A percentile compares a stretch with the other conserved stretches of the same genome.
These are phyloP conservation scores for Microchirus variegatus DNA, from an alignment of 2,797 vertebrate genomes.

Conservation along the genomic window DNA sequence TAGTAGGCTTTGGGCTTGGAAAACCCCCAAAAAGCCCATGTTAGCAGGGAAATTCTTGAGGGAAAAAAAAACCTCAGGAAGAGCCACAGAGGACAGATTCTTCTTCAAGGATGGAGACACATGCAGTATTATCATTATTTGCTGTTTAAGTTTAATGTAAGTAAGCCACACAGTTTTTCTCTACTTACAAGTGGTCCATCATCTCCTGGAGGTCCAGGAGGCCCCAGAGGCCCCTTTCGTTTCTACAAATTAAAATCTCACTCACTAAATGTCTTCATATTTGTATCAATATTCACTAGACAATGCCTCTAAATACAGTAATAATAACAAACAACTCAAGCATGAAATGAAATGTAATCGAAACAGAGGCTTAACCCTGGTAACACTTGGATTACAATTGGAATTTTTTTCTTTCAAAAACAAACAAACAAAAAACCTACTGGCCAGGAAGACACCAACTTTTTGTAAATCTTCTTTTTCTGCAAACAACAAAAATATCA, in stretches of 20 bases:
- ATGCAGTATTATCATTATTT: neutral
- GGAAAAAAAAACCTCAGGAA: too few relatives aligned
- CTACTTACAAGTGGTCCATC: conserved; percentile 75
- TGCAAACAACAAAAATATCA: conserved; percentile 39
- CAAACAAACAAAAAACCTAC: conserved; percentile 60
- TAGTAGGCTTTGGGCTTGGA: too few relatives aligned
- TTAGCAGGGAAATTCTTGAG: too few relatives aligned
- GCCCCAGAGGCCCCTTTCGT: conserved; percentile 70
- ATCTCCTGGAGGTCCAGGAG: conserved; percentile 71
- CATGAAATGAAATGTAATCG: too few relatives aligned
- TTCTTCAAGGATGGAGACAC: too few relatives aligned
- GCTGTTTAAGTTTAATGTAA: neutral
- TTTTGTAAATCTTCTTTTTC: conserved; percentile 81
- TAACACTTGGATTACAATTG: neutral
- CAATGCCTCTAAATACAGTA: neutral
- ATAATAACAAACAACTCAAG: too few relatives aligned
- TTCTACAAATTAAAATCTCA: conserved; percentile 58
- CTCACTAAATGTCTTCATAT: neutral
- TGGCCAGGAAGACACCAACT: conserved; percentile 78
- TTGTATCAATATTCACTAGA: neutral
- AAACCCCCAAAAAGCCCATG: too few relatives aligned
- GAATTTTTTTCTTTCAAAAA: neutral
- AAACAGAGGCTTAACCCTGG: too few relatives aligned
- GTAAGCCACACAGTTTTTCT: neutral
- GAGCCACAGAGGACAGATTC: too few relatives aligned